Evolutionary conservation across 2,113 vertebrate genomes (phyloP).

Genomic region (Eupsittula cactorum): DNA sequence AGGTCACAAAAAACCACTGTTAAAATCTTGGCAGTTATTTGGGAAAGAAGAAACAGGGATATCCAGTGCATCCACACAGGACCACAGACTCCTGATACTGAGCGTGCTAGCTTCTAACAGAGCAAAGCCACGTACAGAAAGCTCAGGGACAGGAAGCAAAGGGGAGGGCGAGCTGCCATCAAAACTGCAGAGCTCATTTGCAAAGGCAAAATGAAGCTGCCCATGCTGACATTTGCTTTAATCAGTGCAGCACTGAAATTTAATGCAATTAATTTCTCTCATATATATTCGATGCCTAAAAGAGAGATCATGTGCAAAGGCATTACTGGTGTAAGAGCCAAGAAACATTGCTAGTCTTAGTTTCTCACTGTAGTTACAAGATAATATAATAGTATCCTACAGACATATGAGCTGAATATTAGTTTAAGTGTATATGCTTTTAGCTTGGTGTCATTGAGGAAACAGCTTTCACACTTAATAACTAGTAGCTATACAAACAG

Average conservation of each 20-base stretch:
- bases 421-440: neutral
- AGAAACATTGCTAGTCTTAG: neutral
- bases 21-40: neutral
- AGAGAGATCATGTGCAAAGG: neutral
- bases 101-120: neutral
- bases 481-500: neutral
- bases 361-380: conserved; percentile 1
- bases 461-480: neutral
- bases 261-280: neutral
- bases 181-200: neutral
- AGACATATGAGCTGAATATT: neutral
- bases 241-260: neutral
- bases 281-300: neutral
- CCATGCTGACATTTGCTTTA: neutral
- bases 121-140: neutral
- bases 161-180: neutral
- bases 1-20: neutral
- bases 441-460: neutral
- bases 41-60: neutral
- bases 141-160: neutral
- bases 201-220: neutral
- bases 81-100: neutral
- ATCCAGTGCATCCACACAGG: neutral
- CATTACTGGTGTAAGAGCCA: neutral
- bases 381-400: neutral